Base-by-base conservation (phyloP, 2,113 vertebrate species). In the Pterophyllum scalare region DNA sequence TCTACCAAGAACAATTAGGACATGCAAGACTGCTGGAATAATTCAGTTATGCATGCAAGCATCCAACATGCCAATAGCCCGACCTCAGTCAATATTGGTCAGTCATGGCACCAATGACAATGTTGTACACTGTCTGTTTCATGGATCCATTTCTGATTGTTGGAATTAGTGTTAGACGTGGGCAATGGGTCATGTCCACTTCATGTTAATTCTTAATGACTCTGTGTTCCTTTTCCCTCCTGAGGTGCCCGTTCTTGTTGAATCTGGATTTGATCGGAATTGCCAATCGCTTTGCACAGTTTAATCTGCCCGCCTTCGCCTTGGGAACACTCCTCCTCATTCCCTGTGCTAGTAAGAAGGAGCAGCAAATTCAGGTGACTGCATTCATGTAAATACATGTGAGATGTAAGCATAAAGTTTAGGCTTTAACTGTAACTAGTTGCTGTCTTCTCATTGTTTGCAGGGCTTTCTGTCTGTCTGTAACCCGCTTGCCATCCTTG, bases 261-360 rank as follows among this genome's bases (percentile, higher is more conserved):
- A 97, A 97, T 82, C 91, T 99, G 76, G 98, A 99, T 89, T 80
- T 99, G 82, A 91, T 96, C 0, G 96, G 96, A 67, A 96, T 99
- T 40, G 97, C 98, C 19, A 98, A 97, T 83, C 97, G 97, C 33
- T 99, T 97, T 7, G 93, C 95, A 38, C 97, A 98, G 92, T 83
- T 98, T 75, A 96, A 95, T 74, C 96, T 99, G 38, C 95, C 96
- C 0, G 97, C 97, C 3, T 97, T 98, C 64, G 96, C 98, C 6
- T 77, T 99, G 65, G 98, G 97, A 10, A 97, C 97, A n/a, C 96
- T 99, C 0, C 84, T 98, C 74, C 95, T 99, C 79, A 96, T 97
- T 90, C 97, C 97, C 57, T 96, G 96, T 88, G 84, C 94, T 13
- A 95, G 95, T 80, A 98, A 97, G 84, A 95, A 95, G 82, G 88